These are phyloP conservation scores for Brassicogethes aeneus DNA, from an alignment of 2,888 invertebrate species.

Conservation along the genomic window DNA sequence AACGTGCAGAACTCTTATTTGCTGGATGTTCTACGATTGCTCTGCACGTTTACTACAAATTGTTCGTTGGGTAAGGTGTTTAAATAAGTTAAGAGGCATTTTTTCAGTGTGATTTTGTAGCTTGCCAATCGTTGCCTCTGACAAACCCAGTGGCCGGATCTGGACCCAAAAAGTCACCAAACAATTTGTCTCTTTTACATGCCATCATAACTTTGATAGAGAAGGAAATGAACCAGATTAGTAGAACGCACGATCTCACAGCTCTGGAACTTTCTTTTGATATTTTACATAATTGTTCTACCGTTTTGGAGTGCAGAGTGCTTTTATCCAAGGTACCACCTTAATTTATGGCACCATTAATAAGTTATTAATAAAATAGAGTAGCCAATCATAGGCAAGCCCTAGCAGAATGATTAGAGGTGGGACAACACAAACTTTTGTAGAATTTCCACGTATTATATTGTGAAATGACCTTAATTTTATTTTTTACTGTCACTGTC, in stretches of 20 bases:
- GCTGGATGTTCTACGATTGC: constrained; percentile 46
- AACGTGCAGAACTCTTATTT: constrained; percentile 48
- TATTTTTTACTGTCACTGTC: too few species aligned
- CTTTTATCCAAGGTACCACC: constrained; percentile 52
- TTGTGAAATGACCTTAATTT: too few species aligned
- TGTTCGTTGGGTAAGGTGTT: constrained; percentile 52
- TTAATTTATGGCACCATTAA: too few species aligned
- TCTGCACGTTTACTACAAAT: constrained; percentile 55
- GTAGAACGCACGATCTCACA: constrained; percentile 39
- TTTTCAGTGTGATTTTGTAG: constrained; percentile 35
- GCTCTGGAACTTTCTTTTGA: constrained; percentile 43
- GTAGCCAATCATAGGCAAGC: not conserved
- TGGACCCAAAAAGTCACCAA: constrained; percentile 44
- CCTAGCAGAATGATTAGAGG: too few species aligned
- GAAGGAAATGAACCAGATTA: constrained; percentile 46
- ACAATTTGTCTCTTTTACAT: constrained; percentile 44
- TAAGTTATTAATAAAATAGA: too few species aligned
- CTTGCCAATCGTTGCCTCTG: constrained; percentile 44
- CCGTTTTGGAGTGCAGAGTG: constrained; percentile 52
- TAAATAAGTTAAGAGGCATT: not conserved
- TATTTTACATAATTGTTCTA: constrained; percentile 44
- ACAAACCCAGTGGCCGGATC: constrained; percentile 45
- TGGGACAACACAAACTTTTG: too few species aligned
- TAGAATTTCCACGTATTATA: not conserved
- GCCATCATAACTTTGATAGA: constrained; percentile 42